Conservation (phyloP, 2,113 vertebrate species). For the Rhineura floridana region DNA sequence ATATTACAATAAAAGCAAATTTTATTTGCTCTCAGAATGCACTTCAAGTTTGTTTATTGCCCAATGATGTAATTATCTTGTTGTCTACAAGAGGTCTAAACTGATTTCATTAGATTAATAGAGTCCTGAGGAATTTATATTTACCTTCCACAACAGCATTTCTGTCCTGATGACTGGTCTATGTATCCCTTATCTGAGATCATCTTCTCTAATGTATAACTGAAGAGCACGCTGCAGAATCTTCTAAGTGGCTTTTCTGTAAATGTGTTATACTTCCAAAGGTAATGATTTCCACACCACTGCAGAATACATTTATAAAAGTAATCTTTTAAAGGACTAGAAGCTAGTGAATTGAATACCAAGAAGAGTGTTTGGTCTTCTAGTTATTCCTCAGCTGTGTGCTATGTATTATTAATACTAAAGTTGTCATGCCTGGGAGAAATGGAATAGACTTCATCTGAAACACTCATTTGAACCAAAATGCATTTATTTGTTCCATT, state of each 20-base stretch:
- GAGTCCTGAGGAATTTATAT: constrained; percentile 4
- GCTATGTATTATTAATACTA: constrained; percentile 19
- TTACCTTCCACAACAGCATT: neutral
- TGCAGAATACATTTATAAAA: constrained; percentile 45
- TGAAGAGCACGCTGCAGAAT: neutral
- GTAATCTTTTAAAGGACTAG: constrained; percentile 41
- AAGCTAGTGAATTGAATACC: constrained; percentile 12
- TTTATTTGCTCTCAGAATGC: neutral
- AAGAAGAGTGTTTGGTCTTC: constrained; percentile 21
- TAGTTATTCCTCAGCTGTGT: constrained; percentile 27
- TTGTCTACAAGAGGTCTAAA: neutral
- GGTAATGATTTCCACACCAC: constrained; percentile 36
- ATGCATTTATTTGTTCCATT: constrained; percentile 31
- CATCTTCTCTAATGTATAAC: constrained; percentile 1
- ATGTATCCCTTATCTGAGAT: constrained; percentile 34
- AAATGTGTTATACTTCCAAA: neutral
- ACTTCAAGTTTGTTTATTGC: neutral
- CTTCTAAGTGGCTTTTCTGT: constrained; percentile 30
- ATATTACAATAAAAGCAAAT: neutral
- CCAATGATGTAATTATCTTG: constrained; percentile 21
- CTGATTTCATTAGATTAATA: neutral
- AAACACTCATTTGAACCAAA: constrained; percentile 36
- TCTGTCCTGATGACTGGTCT: neutral
- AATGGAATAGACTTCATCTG: neutral
- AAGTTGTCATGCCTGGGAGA: constrained; percentile 20